Evolutionary conservation across 2,113 vertebrate genomes (phyloP).

Genomic region (Macrotis lagotis): DNA sequence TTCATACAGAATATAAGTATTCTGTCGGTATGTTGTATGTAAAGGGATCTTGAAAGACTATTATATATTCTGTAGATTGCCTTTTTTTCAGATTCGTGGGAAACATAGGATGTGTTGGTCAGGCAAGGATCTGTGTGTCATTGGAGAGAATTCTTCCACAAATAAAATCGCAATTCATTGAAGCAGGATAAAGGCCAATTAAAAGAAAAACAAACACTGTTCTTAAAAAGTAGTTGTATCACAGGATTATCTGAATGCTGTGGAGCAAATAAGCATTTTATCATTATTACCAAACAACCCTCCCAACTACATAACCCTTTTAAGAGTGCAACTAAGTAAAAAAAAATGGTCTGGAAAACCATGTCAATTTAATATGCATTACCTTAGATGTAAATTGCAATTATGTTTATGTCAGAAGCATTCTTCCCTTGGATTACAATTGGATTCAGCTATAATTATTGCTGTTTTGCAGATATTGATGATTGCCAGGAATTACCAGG

Average conservation of each 20-base stretch:
- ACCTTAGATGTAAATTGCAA: neutral
- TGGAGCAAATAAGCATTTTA: conserved; percentile 6
- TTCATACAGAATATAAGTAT: neutral
- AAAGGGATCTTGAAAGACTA: neutral
- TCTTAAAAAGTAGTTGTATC: neutral
- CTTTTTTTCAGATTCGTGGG: neutral
- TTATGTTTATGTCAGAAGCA: neutral
- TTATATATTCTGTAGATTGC: neutral
- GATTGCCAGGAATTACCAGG: conserved; percentile 91
- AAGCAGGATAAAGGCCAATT: neutral
- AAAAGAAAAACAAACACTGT: neutral
- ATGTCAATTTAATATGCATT: neutral
- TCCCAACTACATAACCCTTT: neutral
- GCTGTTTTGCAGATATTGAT: conserved; percentile 86
- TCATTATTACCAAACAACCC: neutral
- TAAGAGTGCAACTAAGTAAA: neutral
- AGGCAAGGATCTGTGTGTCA: neutral
- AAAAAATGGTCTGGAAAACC: neutral
- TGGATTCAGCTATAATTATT: conserved; percentile 25
- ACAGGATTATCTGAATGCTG: neutral
- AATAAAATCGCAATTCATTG: neutral
- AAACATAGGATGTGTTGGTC: neutral
- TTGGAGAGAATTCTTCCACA: neutral
- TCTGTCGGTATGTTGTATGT: neutral
- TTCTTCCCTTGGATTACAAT: neutral